These are phyloP conservation scores for Chelmon rostratus DNA, from an alignment of 2,797 vertebrate genomes.

Conservation along the genomic window DNA sequence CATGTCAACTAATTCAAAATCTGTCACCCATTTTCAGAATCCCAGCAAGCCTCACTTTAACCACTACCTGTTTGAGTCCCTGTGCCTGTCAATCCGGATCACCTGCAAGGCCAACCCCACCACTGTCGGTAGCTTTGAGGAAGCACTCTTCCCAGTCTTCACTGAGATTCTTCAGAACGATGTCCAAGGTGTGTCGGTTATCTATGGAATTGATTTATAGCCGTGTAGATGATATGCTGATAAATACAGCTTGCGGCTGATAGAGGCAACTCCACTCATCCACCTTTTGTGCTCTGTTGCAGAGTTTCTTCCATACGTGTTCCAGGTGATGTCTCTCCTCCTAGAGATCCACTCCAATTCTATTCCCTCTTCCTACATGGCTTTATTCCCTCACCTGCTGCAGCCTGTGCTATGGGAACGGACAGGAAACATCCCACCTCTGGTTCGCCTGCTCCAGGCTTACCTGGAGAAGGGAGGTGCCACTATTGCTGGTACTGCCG, in stretches of 20 bases:
- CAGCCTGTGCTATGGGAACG: conserved; percentile 97
- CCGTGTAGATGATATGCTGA: neutral
- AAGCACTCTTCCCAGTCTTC: conserved; percentile 97
- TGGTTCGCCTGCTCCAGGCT: conserved; percentile 97
- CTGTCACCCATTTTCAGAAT: conserved; percentile 86
- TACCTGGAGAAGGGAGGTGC: conserved; percentile 93
- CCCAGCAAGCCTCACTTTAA: conserved; percentile 99
- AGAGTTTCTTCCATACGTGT: conserved; percentile 99
- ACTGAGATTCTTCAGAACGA: conserved; percentile 98
- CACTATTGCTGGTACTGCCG: conserved; percentile 90
- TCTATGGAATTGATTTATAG: neutral
- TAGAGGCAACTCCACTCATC: neutral
- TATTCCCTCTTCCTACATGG: conserved; percentile 96
- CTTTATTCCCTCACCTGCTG: conserved; percentile 96
- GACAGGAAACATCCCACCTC: conserved; percentile 96
- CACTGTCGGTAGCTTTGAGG: conserved; percentile 95
- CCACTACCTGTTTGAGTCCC: conserved; percentile 99
- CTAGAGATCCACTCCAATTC: conserved; percentile 95
- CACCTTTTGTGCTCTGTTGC: conserved; percentile 44
- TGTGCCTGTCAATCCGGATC: conserved; percentile 96
- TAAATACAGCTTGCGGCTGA: neutral
- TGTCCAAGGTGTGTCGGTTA: conserved; percentile 90
- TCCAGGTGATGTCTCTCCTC: conserved; percentile 99
- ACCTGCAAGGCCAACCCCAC: conserved; percentile 95
- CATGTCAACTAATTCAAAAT: neutral